Base-by-base conservation (phyloP, 2,113 vertebrate genomes). In the Pionites leucogaster region DNA sequence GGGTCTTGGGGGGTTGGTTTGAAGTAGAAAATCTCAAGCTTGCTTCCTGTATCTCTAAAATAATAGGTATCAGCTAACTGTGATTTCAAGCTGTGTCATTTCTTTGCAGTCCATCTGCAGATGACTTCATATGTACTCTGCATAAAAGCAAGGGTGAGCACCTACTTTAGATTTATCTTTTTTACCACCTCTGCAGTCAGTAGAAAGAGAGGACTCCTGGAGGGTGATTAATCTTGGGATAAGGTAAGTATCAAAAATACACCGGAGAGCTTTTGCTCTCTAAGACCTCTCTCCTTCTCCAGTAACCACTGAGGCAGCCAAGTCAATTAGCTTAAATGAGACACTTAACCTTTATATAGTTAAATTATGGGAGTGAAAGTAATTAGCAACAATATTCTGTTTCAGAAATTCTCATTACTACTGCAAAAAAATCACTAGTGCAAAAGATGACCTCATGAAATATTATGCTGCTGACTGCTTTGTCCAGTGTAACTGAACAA, bases 401-500 rank as follows among this genome's bases (percentile, higher is more conserved):
- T 93, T 60, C 78, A 86, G 50, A 93, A 88, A 68, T 82, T 85
- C n/a, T 85, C 2, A 4, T 85, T 75, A n/a, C 47, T 71, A 49
- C 55, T 76, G 70, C 5, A 88, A 64, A 86, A 86, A 62, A 47
- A 37, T 23, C 3, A 44, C 7, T 50, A 60, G 44, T 44, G 49
- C 49, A 84, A 57, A 85, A 82, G 77, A 50, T 83, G 86, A 79
- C 62, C 42, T 93, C 46, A 88, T 71, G n/a, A 92, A 95, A 82
- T 86, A 79, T 17, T 88, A 88, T 60, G 39, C 71, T 80, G 39
- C 67, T 92, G 93, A 80, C 52, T 86, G 17, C 41, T 77, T 69
- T 92, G 23, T 64, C 74, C 63, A 65, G 35, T 60, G 68, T 95
- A 88, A 95, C 44, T 50, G 76, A 80, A 92, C 57, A 96, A 95